Evolutionary conservation across 2,113 vertebrate species (phyloP).

Genomic region (Felis catus): F.catus_Fca126_mat1.0 CM031413.1:68112501-68113000

Average conservation of each 20-base stretch:
- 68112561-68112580: not conserved
- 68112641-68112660: not conserved
- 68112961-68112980: no score
- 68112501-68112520: not conserved
- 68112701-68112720: not conserved
- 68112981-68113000: no score
- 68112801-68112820: no score
- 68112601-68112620: not conserved
- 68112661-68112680: not conserved
- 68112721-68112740: not conserved
- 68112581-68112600: not conserved
- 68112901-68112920: no score
- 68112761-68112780: not conserved
- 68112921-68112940: no score
- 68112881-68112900: no score
- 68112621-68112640: not conserved
- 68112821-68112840: no score
- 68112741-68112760: not conserved
- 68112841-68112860: no score
- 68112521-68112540: not conserved
- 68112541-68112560: not conserved
- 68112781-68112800: no score
- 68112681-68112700: not conserved
- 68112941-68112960: no score
- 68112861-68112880: no score